Conservation (phyloP, 2,113 vertebrate genomes). For the Leptosomus discolor region DNA sequence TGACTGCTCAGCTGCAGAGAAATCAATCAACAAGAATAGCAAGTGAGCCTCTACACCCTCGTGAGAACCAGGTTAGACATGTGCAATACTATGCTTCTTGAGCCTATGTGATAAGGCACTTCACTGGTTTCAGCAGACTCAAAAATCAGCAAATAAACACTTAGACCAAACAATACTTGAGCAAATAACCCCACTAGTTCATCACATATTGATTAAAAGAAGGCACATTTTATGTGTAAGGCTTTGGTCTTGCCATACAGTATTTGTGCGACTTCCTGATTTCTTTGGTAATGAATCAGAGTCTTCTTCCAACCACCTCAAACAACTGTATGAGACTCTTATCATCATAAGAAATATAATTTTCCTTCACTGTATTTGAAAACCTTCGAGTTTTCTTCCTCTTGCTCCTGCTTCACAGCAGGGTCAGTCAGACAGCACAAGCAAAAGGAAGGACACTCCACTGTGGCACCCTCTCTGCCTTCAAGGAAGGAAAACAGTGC, state of each 20-base stretch:
- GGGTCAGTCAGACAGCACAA: background rate
- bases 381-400: background rate
- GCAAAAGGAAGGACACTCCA: background rate
- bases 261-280: background rate
- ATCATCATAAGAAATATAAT: background rate
- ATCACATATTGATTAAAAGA: background rate
- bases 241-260: background rate
- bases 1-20: background rate
- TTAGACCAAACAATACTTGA: background rate
- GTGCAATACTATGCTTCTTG: background rate
- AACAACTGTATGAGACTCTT: background rate
- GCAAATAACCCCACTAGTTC: background rate
- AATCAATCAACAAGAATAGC: background rate
- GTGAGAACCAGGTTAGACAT: background rate
- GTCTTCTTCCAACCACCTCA: background rate
- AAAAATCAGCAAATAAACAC: background rate
- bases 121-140: background rate
- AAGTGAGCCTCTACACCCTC: background rate
- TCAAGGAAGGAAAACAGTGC: background rate
- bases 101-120: background rate
- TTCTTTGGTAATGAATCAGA: too few species aligned
- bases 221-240: background rate
- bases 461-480: background rate
- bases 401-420: background rate
- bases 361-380: background rate